Base-by-base conservation (phyloP, 2,797 vertebrate genomes). In the Pelochelys cantorii region DNA sequence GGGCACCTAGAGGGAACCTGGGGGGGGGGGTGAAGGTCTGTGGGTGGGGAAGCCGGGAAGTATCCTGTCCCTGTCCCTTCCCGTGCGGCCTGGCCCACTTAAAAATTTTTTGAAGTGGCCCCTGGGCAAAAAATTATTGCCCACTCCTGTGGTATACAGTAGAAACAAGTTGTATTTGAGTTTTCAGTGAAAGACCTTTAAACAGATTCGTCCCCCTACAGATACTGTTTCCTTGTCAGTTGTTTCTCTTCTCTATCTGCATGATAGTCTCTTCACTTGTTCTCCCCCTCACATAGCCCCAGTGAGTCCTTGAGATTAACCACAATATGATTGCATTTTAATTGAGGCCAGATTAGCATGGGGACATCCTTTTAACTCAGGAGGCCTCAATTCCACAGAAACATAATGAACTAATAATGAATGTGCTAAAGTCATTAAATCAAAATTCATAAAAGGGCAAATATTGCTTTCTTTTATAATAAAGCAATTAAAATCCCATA, bases 361-460 rank as follows among this genome's bases (percentile, higher is more conserved):
- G 93, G 96, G 94, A 93, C 95, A 95, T 95, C 91, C 90, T 97
- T 97, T 97, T 94, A 97, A 97, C 96, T 96, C 89, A 94, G 90
- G 95, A 97, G 95, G 96, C 95, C 96, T 97, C 95, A 86, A 91
- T 97, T 97, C 95, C 95, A 96, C 90, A 91, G 94, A 95, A 95
- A 91, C 93, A 93, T 97, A 97, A 97, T 96, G 96, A 96, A 97
- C 94, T 97, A 97, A 97, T 97, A 97, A 97, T 92, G 87, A 97
- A 97, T 93, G 91, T 93, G 84, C 92, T 97, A 85, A 95, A 94
- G 90, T 96, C 94, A 97, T 97, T 97, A 97, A 96, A 97, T 96
- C 94, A 96, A 97, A 97, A 97, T 96, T 97, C 97, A 97, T 96
- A 96, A 95, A 97, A 97, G 81, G 81, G 92, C 90, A 95, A 96